Evolutionary conservation across 1,140 invertebrate species (phyloP).

Genomic region (Tigriopus japonicus): DNA sequence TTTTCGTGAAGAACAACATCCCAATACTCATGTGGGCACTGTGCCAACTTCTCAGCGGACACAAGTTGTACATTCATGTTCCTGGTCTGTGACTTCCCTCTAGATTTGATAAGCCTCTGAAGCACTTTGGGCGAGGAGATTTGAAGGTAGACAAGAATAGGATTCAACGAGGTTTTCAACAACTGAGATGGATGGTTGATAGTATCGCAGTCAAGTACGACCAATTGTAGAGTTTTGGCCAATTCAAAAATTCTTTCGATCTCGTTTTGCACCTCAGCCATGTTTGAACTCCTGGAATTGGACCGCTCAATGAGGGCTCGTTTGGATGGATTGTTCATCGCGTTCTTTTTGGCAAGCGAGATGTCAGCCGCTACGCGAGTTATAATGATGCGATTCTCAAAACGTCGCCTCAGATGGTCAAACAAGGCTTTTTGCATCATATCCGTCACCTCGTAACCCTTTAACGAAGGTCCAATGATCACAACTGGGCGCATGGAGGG

Average conservation of each 20-base stretch:
- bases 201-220: constrained; percentile 98
- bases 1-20: constrained; percentile 98
- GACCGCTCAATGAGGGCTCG: constrained; percentile 91
- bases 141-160: constrained; percentile 93
- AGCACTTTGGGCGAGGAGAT: constrained; percentile 46
- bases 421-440: constrained; percentile 99
- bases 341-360: constrained; percentile 90
- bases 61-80: constrained; percentile 99
- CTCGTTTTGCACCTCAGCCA: constrained; percentile 79
- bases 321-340: constrained; percentile 95
- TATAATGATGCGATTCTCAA: constrained; percentile 68
- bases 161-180: constrained; percentile 93
- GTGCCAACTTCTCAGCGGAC: constrained; percentile 91
- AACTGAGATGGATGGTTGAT: constrained; percentile 99
- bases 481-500: constrained; percentile 99
- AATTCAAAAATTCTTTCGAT: constrained; percentile 99
- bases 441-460: constrained; percentile 98
- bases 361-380: constrained; percentile 98
- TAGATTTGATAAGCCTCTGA: constrained; percentile 93
- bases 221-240: constrained; percentile 70
- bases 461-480: constrained; percentile 92
- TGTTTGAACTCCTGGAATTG: constrained; percentile 38
- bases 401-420: constrained; percentile 87
- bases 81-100: constrained; percentile 91
- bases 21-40: constrained; percentile 98